Base-by-base conservation (phyloP, 37 sponge, comb jelly and placozoan genomes). In the Theonella swinhoei region DNA sequence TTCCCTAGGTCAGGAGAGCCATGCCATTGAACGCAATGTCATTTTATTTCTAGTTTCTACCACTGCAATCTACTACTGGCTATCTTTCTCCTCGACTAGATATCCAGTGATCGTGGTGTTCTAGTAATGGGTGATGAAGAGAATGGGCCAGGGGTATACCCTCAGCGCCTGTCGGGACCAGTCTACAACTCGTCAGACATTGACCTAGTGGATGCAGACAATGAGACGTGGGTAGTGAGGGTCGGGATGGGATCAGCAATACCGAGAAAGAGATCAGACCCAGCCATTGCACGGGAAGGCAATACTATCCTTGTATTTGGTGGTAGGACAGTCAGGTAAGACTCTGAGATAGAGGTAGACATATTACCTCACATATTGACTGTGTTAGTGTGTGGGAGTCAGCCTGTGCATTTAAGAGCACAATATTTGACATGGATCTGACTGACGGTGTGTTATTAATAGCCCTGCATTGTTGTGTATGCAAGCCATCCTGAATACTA, bases 281-380 rank as follows among this genome's bases (percentile, higher is more conserved):
- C 54, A 47, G 54, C 54, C 11, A 14, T 47, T 47, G 54, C 54
- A 17, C 7, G 54, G 14, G 14, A 47, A 7, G 54, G 54, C 11
- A 14, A 47, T 14, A 23, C 32, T 32, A 69, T 69, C 70, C 70
- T 20, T 69, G 30, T 88, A 60, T 83, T 78, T 77, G 93, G 93
- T 68, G 93, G 93, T 39, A 74, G 74, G 33, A 20, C 24, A 0
- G 42, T 78, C 4, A 80, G 41, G 91, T 83, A 68, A 78, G 84
- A 28, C 36, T 0, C 75, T 43, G 28, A 33, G 17, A 24, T 11
- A 7, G n/a, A n/a, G n/a, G n/a, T n/a, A n/a, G n/a, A n/a, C n/a
- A n/a, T n/a, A n/a, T n/a, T n/a, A n/a, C n/a, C n/a, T n/a, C n/a
- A n/a, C n/a, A n/a, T n/a, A n/a, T n/a, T n/a, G n/a, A n/a, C n/a